Base-by-base conservation (phyloP, 37 sponge, comb jelly and placozoan genomes). In the Cliona cf. orientalis region DNA sequence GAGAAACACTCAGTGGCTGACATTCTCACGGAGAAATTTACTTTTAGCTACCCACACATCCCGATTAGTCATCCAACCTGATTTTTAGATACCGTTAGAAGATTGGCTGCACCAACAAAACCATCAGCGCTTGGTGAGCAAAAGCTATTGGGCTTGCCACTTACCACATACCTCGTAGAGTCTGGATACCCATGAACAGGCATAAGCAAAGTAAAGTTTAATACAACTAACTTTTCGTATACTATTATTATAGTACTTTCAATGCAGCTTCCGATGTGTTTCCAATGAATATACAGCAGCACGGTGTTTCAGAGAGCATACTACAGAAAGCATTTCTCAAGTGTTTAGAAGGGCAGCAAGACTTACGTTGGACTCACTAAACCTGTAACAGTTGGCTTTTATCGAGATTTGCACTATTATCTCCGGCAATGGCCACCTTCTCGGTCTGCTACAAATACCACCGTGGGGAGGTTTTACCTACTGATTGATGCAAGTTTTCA, bases 101-200 rank as follows among this genome's bases (percentile, higher is more conserved):
- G 86, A 41, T 32, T 85, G 39, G 86, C 75, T 55, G 86, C 76
- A 66, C 86, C 86, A 66, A 85, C 86, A 29, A 69, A 56, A 53
- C 86, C 86, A 58, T 85, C 86, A 32, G 21, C 57, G 1, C 28
- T 44, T 53, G 78, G 78, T 38, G 31, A 49, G 57, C 58, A 42
- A 32, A 85, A 85, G 41, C 36, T 85, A 34, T 32, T 55, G 21
- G 86, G 86, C n/a, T 85, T 78, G 58, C 86, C 86, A 6, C 72
- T 85, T 2, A 37, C 61, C 1, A 41, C 78, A 35, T 85, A 85
- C 33, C 59, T 36, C 42, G 46, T 7, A 68, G 86, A 40, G 36
- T 5, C 11, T 85, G 78, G 77, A 41, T 74, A 56, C 86, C 86
- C 19, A 74, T 71, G 26, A 76, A 46, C 34, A 76, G 72, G 41